Evolutionary conservation across 2,113 vertebrate species (phyloP), one percentile per base, ranked within the genome.

Genomic region (Axis porcinus): DNA sequence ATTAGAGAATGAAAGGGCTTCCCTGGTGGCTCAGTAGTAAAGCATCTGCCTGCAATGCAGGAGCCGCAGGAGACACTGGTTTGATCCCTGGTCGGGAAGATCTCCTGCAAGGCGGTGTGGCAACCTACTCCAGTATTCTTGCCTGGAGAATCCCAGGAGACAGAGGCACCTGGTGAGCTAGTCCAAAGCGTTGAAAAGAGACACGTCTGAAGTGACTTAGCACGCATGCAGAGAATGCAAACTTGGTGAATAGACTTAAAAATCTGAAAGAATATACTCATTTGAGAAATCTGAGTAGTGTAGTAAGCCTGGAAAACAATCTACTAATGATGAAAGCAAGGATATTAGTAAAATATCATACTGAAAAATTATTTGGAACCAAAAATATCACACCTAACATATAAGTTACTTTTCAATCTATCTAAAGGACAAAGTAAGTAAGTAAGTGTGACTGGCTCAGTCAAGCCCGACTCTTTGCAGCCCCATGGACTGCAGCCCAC

Each of bases 31-130:
- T 74, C 36, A 25, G 36, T 25, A 12, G 21, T 25, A 43, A 43
- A 14, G 17, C 33, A 36, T 19, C 33, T 43, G 36, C 70, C 36
- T 74, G 67, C 67, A 74, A 3, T 40, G 67, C 36, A 25, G 9
- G 19, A 23, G 36, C n/a, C 2, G 0, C 36, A 40, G 67, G 36
- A 40, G 5, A 40, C 21, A 40, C n/a, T 70, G 67, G 67, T 25
- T 40, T 74, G 67, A 74, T 40, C 19, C 21, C n/a, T 13, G 21
- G 23, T 74, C 11, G 25, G 5, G 36, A 74, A 74, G 70, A 43
- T 40, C 11, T 40, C 5, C 2, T 43, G 21, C 11, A 74, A 25
- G 70, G 43, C 21, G 21, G 21, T 40, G 21, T 40, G 67, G 67
- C 21, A 25, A 40, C 67, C 67, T 74, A 40, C n/a, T 40, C 36